These are phyloP conservation scores for Oryzias curvinotus DNA, from an alignment of 2,113 vertebrate genomes.

Conservation along the genomic window DNA sequence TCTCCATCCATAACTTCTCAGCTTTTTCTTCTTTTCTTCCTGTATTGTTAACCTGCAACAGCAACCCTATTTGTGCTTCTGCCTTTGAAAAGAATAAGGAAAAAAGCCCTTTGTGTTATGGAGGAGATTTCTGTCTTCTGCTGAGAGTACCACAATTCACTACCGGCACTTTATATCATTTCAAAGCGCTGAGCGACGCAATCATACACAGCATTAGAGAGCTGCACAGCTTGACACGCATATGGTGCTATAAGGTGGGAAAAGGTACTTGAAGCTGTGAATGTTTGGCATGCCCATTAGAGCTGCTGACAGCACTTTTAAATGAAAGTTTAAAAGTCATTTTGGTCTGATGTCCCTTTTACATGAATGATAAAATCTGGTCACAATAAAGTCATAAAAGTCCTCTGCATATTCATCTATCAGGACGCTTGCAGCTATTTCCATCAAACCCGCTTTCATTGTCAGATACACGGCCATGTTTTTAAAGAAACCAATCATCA, in stretches of 20 bases:
- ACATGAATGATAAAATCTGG: not conserved
- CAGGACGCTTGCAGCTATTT: not conserved
- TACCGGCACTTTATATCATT: constrained; percentile 58
- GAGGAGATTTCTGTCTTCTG: constrained; percentile 64
- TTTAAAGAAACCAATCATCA: constrained; percentile 8
- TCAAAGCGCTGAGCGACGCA: constrained; percentile 60
- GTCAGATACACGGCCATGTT: constrained; percentile 8
- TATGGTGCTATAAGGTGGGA: constrained; percentile 9
- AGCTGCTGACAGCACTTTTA: constrained; percentile 27
- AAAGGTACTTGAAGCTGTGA: constrained; percentile 27
- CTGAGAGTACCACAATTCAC: constrained; percentile 43
- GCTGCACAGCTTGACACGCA: constrained; percentile 24
- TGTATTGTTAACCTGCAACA: constrained; percentile 23
- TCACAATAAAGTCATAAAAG: not conserved
- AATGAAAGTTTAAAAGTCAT: constrained; percentile 24
- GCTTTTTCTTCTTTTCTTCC: constrained; percentile 26
- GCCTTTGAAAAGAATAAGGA: constrained; percentile 58
- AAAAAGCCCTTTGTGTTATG: constrained; percentile 36
- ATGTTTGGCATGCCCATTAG: constrained; percentile 27
- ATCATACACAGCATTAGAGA: constrained; percentile 49
- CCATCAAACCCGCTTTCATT: constrained; percentile 5
- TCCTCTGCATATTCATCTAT: not conserved
- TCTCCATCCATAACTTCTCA: constrained; percentile 26
- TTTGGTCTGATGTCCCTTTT: constrained; percentile 2
- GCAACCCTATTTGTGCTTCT: constrained; percentile 43